Conservation (phyloP, 2,113 vertebrate genomes). For the Chaetorhynchus papuensis region DNA sequence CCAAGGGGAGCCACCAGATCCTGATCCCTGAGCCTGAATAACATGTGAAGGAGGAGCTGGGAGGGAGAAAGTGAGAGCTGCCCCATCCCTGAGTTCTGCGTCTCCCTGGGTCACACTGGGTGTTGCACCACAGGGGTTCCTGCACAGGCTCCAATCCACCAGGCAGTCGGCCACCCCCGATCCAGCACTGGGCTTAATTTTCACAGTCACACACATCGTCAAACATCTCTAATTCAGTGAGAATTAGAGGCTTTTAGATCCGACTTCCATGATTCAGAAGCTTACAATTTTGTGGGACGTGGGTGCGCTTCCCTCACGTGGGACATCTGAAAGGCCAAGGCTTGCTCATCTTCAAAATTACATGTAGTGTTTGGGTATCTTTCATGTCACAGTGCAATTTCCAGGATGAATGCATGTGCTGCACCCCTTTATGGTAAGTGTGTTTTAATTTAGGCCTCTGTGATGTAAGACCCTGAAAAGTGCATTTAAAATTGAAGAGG, state of each 20-base stretch:
- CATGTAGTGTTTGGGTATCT: background rate
- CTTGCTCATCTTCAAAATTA: slow-evolving; percentile 43
- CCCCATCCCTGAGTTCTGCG: background rate
- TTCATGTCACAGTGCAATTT: slow-evolving; percentile 18
- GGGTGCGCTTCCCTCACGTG: background rate
- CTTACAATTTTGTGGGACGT: background rate
- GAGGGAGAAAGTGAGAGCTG: background rate
- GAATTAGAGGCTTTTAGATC: slow-evolving; percentile 19
- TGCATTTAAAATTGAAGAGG: slow-evolving; percentile 27
- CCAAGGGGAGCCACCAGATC: background rate
- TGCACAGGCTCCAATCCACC: background rate
- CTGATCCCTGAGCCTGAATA: background rate
- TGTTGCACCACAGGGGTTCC: background rate
- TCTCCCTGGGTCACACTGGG: accelerated
- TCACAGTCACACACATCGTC: background rate
- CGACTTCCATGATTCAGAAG: slow-evolving; percentile 36
- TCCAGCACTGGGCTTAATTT: background rate
- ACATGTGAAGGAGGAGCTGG: background rate
- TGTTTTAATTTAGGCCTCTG: slow-evolving; percentile 33
- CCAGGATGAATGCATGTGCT: background rate
- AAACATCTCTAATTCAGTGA: background rate
- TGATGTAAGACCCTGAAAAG: slow-evolving; percentile 47
- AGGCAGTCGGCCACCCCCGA: accelerated
- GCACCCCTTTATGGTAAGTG: slow-evolving; percentile 18
- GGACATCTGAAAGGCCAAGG: slow-evolving; percentile 49